Conservation (phyloP, 2,888 invertebrate species). For the Meandrusa payeni region DNA sequence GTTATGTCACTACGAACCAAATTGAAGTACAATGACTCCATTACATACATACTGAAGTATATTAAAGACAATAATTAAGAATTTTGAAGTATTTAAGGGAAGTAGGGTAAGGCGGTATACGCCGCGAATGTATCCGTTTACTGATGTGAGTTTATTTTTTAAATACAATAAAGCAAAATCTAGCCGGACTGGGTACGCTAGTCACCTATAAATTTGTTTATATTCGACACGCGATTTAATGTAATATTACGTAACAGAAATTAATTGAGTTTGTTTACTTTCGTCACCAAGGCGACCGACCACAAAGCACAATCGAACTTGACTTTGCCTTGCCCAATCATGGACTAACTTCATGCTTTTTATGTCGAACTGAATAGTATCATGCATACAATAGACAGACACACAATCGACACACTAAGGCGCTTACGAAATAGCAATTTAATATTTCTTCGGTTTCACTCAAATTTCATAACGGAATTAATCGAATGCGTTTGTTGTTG, state of each 20-base stretch:
- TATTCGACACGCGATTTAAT: slow-evolving; percentile 7
- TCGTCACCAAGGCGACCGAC: slow-evolving; percentile 34
- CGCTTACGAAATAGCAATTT: slow-evolving; percentile 61
- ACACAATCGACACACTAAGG: slow-evolving; percentile 46
- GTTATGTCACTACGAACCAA: no score
- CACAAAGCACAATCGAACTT: slow-evolving; percentile 47
- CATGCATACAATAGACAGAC: slow-evolving; percentile 46
- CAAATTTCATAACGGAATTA: slow-evolving; percentile 70
- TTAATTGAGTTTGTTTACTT: slow-evolving; percentile 43
- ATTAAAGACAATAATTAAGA: no score
- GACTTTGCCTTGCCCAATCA: slow-evolving; percentile 55
- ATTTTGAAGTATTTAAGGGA: no score
- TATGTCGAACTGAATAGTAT: slow-evolving; percentile 53
- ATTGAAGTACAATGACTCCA: no score
- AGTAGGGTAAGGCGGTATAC: no score
- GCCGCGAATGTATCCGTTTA: no score
- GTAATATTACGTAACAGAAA: slow-evolving; percentile 8
- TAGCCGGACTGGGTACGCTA: no score
- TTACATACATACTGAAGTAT: no score
- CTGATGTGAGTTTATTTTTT: no score
- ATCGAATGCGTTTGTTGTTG: slow-evolving; percentile 53
- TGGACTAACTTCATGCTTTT: slow-evolving; percentile 60
- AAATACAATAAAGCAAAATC: no score
- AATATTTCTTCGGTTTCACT: slow-evolving; percentile 71
- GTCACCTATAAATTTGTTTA: no score